Evolutionary conservation across 2,113 vertebrate genomes (phyloP), one percentile per base, ranked within the genome.

Genomic region (Hoplias malabaricus): DNA sequence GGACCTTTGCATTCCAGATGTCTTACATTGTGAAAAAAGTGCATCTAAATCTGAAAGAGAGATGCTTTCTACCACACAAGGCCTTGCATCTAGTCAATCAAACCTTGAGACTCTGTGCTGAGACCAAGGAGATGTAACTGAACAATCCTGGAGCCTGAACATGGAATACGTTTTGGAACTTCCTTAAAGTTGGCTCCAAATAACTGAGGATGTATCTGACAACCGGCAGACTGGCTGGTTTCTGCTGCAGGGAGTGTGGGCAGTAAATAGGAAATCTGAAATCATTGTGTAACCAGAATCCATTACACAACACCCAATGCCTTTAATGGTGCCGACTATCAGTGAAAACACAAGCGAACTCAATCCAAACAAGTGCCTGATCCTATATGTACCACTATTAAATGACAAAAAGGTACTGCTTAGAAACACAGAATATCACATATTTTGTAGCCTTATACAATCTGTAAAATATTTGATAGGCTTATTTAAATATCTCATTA

Each of bases 401-500:
- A 77, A 65, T 16, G 61, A 69, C 56, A 80, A 83, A 73, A 83
- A 68, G 84, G 81, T 83, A 84, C 84, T 84, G 23, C 54, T 69
- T 72, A 73, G 70, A 69, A 83, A 81, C 78, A 78, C 76, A 68
- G 31, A 70, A 23, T 16, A 36, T 11, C 25, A 61, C 40, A 23
- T 62, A 16, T 29, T 65, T 57, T 61, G 25, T 50, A 48, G 53
- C 57, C 53, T 69, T 66, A 5, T 43, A 34, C 42, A 71, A 27
- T 31, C 59, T 75, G 27, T 50, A 31, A 54, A 53, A 57, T 59
- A 63, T 46, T 65, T 43, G 9, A 54, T 10, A 56, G 12, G 25
- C 9, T 14, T 56, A 5, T 79, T 53, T 27, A 63, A 65, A 8
- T 25, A 40, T 77, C 34, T 53, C 19, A 46, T 19, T 43, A 54